Conservation (phyloP, 2,888 invertebrate species). For the Polyommatus icarus region DNA sequence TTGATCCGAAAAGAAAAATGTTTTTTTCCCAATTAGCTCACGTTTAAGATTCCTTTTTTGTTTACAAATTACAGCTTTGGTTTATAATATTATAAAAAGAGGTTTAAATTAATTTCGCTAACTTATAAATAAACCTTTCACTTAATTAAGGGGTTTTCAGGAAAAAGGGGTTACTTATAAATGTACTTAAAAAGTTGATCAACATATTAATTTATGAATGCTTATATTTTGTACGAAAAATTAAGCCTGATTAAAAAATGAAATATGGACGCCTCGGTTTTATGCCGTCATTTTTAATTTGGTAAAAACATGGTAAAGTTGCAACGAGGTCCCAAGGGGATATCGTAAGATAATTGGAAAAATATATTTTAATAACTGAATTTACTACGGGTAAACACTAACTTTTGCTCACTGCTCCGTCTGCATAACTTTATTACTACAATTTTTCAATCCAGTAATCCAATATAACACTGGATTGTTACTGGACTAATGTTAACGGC, state of each 20-base stretch:
- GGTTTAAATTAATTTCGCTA: not conserved
- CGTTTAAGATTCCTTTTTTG: too few species aligned
- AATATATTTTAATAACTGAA: not conserved
- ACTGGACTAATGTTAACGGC: too few species aligned
- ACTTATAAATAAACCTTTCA: not conserved
- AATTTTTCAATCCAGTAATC: too few species aligned
- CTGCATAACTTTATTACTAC: too few species aligned
- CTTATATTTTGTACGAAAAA: not conserved
- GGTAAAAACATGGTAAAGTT: not conserved
- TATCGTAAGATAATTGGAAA: not conserved
- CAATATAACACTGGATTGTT: too few species aligned
- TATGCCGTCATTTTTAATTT: constrained; percentile 11
- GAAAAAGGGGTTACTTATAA: not conserved
- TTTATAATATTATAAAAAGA: not conserved
- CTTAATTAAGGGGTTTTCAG: not conserved
- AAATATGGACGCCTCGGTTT: not conserved
- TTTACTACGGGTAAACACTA: not conserved
- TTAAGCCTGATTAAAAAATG: constrained; percentile 9
- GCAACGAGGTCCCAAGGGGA: not conserved
- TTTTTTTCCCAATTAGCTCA: too few species aligned
- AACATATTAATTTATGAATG: not conserved
- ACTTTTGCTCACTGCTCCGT: too few species aligned
- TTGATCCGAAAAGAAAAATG: too few species aligned
- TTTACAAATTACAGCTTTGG: too few species aligned
- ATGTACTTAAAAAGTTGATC: constrained; percentile 1